Percentiles rank a stretch among this genome's conserved stretches.
Conservation (phyloP, 2,888 invertebrate genomes). For the Horisme vitalbata region DNA sequence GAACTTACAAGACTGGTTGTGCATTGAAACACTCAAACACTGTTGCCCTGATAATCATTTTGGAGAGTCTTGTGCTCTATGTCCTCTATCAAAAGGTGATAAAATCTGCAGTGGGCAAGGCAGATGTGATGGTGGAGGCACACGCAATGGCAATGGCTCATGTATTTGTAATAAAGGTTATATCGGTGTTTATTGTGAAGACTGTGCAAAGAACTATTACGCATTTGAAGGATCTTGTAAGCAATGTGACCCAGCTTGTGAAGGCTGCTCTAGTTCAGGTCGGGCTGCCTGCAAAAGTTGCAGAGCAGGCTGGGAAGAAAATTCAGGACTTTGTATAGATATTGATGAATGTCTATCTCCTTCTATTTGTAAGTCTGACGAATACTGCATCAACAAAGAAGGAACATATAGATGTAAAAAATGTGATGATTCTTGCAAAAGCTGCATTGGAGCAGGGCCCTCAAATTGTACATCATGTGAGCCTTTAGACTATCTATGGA, state of each 20-base stretch:
- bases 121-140: constrained; percentile 91
- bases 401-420: constrained; percentile 90
- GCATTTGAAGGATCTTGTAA: constrained; percentile 87
- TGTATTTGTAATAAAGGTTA: constrained; percentile 94
- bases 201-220: constrained; percentile 88
- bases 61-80: constrained; percentile 90
- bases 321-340: constrained; percentile 89
- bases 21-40: constrained; percentile 88
- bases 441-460: constrained; percentile 92
- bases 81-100: constrained; percentile 79
- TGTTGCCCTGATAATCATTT: constrained; percentile 94
- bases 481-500: constrained; percentile 47
- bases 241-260: constrained; percentile 90
- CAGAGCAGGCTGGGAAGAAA: constrained; percentile 87
- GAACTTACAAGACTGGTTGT: constrained; percentile 85
- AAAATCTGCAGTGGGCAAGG: constrained; percentile 92
- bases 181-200: constrained; percentile 87
- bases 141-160: constrained; percentile 94
- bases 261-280: constrained; percentile 89
- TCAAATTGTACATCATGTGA: constrained; percentile 93
- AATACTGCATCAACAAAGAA: constrained; percentile 94
- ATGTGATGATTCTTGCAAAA: constrained; percentile 92
- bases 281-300: constrained; percentile 81
- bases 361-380: constrained; percentile 81
- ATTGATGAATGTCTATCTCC: constrained; percentile 89